Percentiles rank a stretch among this genome's conserved stretches.
Conservation (phyloP, 2,113 vertebrate genomes). For the Centrocercus urophasianus region DNA sequence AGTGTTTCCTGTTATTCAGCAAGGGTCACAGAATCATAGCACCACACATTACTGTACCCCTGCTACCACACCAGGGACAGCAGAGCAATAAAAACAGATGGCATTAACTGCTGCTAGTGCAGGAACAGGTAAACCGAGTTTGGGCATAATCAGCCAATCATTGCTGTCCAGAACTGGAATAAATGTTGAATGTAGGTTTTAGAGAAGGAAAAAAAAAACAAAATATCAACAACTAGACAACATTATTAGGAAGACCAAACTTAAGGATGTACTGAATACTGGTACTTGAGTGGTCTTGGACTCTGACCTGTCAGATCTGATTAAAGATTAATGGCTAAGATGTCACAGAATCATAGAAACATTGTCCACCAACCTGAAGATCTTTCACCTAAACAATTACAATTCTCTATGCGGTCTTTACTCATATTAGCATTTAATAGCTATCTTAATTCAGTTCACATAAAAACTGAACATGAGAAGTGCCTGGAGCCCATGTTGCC, state of each 20-base stretch:
- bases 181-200: background rate
- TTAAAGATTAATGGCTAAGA: background rate
- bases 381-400: background rate
- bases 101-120: background rate
- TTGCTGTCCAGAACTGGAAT: background rate
- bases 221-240: background rate
- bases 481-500: fast-evolving
- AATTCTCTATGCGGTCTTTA: background rate
- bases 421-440: background rate
- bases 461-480: background rate
- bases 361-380: background rate
- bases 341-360: too few species aligned
- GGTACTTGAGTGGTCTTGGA: background rate
- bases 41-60: background rate
- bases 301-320: background rate
- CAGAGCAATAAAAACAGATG: background rate
- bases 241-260: background rate
- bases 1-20: background rate
- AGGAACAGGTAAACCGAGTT: background rate
- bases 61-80: background rate
- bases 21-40: background rate
- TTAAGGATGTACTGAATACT: background rate
- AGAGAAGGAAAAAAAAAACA: background rate
- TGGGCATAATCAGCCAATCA: background rate
- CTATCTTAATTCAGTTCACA: background rate